phyloP scores from a whole-genome alignment of 2,888 invertebrate genomes.

The Melieria omissa region DNA sequence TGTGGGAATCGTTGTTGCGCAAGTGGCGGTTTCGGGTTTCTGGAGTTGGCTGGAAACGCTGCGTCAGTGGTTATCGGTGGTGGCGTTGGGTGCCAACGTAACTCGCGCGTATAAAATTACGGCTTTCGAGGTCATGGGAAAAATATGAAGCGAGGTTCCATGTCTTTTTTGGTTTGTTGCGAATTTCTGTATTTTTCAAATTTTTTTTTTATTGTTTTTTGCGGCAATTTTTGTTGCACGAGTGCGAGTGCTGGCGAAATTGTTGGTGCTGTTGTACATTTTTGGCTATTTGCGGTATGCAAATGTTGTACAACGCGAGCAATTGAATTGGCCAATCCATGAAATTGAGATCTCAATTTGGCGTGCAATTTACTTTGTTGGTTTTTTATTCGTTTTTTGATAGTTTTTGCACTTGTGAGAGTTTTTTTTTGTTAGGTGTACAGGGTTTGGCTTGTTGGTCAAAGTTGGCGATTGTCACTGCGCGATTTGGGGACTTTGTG shows the following conservation, averaged over 20 bases:
- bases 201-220: too few relatives aligned
- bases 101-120: slow-evolving; percentile 55
- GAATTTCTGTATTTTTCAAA: too few relatives aligned
- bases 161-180: background rate
- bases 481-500: background rate
- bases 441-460: background rate
- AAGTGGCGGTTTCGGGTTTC: too few relatives aligned
- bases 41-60: too few relatives aligned
- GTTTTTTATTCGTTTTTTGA: slow-evolving; percentile 13
- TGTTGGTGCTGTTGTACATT: too few relatives aligned
- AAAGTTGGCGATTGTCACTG: background rate
- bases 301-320: slow-evolving; percentile 21
- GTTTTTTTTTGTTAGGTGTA: slow-evolving; percentile 25
- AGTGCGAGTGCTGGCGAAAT: too few relatives aligned
- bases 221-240: too few relatives aligned
- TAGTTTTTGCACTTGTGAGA: slow-evolving; percentile 16
- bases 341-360: slow-evolving; percentile 48
- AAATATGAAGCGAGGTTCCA: slow-evolving; percentile 41
- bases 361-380: slow-evolving; percentile 19
- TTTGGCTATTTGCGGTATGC: slow-evolving; percentile 10
- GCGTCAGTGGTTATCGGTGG: slow-evolving; percentile 4
- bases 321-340: slow-evolving; percentile 41
- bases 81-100: slow-evolving; percentile 45
- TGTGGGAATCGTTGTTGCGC: too few relatives aligned
- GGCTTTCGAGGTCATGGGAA: slow-evolving; percentile 64